Evolutionary conservation across 2,797 vertebrate genomes (phyloP), one percentile per base, ranked within the genome.

Genomic region (Allobates femoralis): DNA sequence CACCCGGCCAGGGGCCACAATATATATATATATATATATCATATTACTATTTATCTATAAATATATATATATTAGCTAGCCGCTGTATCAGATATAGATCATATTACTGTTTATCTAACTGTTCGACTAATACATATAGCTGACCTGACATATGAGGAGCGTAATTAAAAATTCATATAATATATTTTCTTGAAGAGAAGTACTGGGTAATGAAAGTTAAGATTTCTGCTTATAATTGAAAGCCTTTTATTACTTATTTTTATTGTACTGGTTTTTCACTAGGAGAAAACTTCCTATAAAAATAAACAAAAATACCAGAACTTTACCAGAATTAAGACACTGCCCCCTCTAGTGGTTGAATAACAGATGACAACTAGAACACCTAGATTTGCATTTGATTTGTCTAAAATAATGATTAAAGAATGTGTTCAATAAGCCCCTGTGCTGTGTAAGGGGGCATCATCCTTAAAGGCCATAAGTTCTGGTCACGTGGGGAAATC

Each of bases 321-420:
- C 28, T 10, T 18, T 56, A 53, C 16, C 19, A 41, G n/a, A 71
- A 1, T 0, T 75, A 51, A 53, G 15, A 76, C 21, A 50, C 30
- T n/a, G 23, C 26, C 19, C 75, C 75, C 75, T 77, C 75, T 77
- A 77, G 75, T 77, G 75, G 51, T 5, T 55, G 30, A 21, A 34
- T 56, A 56, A 23, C 32, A 77, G 12, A 23, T 19, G 8, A 26
- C 67, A 71, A 15, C 34, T 56, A 11, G 0, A 32, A 34, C 5
- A 19, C 16, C 8, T 19, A 8, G 3, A 76, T 55, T 51, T 26
- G 19, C 32, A 69, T 62, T 28, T 11, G 14, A 28, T 62, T 62
- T 62, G 60, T 62, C 19, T 41, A 4, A n/a, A 71, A 46, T 23
- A 21, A n/a, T 41, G 3, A 21, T 19, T 37, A 37, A 41, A 41